phyloP scores from a whole-genome alignment of 2,797 vertebrate genomes.

The Novumbra hubbsi region DNA sequence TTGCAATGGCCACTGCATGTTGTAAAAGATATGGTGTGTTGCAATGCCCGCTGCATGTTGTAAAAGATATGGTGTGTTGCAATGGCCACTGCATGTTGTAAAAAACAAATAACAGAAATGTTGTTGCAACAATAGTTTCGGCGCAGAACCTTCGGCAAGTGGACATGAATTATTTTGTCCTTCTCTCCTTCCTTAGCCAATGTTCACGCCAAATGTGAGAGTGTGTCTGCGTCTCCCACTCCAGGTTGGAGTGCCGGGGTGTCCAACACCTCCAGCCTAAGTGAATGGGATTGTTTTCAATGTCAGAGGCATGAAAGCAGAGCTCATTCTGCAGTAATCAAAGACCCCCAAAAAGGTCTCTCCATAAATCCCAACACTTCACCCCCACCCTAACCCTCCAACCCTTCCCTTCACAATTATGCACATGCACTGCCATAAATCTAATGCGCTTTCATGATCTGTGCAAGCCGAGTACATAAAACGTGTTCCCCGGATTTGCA shows the following conservation, averaged over 20 bases:
- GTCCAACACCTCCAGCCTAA: constrained; percentile 74
- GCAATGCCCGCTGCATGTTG: background rate
- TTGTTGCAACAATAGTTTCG: background rate
- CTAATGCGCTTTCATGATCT: constrained; percentile 94
- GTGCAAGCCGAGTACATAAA: constrained; percentile 90
- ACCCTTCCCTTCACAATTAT: constrained; percentile 76
- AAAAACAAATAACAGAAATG: background rate
- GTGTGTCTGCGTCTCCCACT: constrained; percentile 73
- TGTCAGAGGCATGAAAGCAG: constrained; percentile 80
- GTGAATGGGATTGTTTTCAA: constrained; percentile 78
- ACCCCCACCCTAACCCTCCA: constrained; percentile 40
- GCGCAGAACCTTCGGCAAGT: constrained; percentile 57
- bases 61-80: background rate
- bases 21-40: background rate
- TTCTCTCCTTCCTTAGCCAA: constrained; percentile 15
- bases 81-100: background rate
- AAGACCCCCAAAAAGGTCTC: constrained; percentile 76
- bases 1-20: background rate
- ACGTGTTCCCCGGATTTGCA: constrained; percentile 85
- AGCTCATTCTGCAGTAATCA: constrained; percentile 79
- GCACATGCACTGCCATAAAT: constrained; percentile 84
- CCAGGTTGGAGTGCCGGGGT: constrained; percentile 73
- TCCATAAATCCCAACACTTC: constrained; percentile 77
- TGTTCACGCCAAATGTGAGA: background rate
- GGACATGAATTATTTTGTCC: constrained; percentile 74